A percentile compares a stretch with the other conserved stretches of the same genome.
These are phyloP conservation scores for Marronus borbonicus DNA, from an alignment of 2,888 invertebrate genomes.

Conservation along the genomic window DNA sequence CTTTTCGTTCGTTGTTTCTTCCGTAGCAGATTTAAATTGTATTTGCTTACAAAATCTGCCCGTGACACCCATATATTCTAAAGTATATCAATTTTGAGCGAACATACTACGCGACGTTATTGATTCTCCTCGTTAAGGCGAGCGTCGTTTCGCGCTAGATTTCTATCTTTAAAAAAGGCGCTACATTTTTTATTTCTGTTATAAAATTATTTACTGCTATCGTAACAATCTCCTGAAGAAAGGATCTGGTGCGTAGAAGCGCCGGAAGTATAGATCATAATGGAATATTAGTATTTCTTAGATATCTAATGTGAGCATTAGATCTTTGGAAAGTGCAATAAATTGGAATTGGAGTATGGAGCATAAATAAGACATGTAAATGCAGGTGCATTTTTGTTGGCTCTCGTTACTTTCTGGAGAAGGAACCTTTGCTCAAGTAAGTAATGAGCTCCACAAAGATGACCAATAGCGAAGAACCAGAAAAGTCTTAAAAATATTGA, in stretches of 20 bases:
- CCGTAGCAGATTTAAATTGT: constrained; percentile 42
- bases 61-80: constrained; percentile 35
- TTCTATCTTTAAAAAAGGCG: neutral
- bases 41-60: constrained; percentile 40
- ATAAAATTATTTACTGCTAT: neutral
- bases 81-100: constrained; percentile 39
- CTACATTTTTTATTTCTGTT: neutral
- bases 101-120: constrained; percentile 18
- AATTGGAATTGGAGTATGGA: too few species aligned
- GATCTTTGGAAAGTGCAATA: too few species aligned
- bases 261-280: too few species aligned
- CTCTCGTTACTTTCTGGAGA: too few species aligned
- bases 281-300: too few species aligned
- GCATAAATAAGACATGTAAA: too few species aligned
- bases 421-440: too few species aligned
- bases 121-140: constrained; percentile 16
- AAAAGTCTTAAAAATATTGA: too few species aligned
- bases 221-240: neutral
- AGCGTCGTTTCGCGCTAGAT: neutral
- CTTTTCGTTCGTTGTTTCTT: constrained; percentile 37
- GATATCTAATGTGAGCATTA: too few species aligned
- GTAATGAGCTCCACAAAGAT: too few species aligned
- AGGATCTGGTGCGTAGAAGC: neutral
- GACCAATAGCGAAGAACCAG: too few species aligned
- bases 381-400: too few species aligned